Evolutionary conservation across 2,113 vertebrate species (phyloP).

Genomic region (Glareola pratincola): DNA sequence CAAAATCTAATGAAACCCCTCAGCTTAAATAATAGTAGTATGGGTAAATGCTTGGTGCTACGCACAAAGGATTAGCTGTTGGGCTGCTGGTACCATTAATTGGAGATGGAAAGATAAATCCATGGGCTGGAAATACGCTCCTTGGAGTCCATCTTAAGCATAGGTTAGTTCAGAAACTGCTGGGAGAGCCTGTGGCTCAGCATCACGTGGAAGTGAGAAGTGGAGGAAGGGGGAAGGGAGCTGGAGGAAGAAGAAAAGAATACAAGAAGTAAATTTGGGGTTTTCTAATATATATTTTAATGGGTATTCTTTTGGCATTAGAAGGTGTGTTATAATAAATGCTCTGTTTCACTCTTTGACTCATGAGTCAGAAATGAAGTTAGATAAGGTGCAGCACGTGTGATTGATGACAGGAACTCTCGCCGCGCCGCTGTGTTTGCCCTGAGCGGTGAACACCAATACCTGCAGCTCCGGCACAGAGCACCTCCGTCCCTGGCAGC

Average conservation of each 20-base stretch:
- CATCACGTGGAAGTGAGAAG: neutral
- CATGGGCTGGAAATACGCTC: neutral
- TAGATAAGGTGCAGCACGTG: neutral
- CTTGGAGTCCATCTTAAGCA: neutral
- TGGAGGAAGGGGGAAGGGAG: neutral
- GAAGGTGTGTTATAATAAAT: neutral
- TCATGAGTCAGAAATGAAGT: neutral
- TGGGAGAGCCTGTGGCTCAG: neutral
- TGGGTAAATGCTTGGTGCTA: neutral
- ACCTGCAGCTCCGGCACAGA: neutral
- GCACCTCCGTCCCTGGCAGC: neutral
- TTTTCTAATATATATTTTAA: neutral
- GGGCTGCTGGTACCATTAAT: neutral
- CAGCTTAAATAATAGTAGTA: neutral
- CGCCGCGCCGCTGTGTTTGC: fast-evolving
- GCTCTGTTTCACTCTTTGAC: neutral
- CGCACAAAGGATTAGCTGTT: neutral
- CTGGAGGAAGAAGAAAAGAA: neutral
- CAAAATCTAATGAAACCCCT: neutral
- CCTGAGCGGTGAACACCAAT: neutral
- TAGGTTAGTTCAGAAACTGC: neutral
- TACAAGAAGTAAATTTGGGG: neutral
- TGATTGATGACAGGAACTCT: neutral
- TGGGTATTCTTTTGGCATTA: neutral
- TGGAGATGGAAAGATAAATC: neutral